phyloP scores from a whole-genome alignment of 2,113 vertebrate species.

The Poecilia latipinna region DNA sequence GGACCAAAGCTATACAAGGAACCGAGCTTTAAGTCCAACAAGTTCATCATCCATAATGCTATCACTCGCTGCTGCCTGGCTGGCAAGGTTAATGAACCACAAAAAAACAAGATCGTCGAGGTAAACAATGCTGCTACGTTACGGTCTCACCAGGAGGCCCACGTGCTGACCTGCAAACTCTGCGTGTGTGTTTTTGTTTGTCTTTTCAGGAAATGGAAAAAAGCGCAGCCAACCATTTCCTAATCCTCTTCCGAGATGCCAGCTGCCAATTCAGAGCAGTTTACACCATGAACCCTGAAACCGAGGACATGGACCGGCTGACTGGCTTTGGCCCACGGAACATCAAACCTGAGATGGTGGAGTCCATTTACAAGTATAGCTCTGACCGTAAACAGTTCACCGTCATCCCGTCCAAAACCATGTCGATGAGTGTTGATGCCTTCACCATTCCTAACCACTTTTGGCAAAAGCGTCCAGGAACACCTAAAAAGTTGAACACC shows the following conservation, averaged over 20 bases:
- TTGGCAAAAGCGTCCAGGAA: slow-evolving; percentile 90
- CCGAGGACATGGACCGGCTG: slow-evolving; percentile 86
- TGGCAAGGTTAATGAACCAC: slow-evolving; percentile 91
- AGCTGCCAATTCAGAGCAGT: slow-evolving; percentile 93
- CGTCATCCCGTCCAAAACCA: slow-evolving; percentile 91
- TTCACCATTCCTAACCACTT: slow-evolving; percentile 91
- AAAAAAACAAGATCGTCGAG: slow-evolving; percentile 94
- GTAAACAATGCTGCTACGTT: slow-evolving; percentile 69
- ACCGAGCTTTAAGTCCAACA: slow-evolving; percentile 95
- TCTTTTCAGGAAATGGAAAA: slow-evolving; percentile 87
- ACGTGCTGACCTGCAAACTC: neutral
- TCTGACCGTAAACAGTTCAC: slow-evolving; percentile 94
- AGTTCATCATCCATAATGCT: slow-evolving; percentile 94
- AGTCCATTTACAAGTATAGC: slow-evolving; percentile 94
- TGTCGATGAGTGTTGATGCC: slow-evolving; percentile 94
- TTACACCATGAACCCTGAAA: slow-evolving; percentile 88
- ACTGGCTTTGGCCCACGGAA: slow-evolving; percentile 86
- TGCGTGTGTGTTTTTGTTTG: neutral
- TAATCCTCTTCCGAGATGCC: slow-evolving; percentile 91
- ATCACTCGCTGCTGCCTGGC: slow-evolving; percentile 93
- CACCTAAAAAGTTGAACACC: slow-evolving; percentile 88
- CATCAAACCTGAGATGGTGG: slow-evolving; percentile 84
- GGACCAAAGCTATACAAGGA: slow-evolving; percentile 94
- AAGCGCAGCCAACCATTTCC: slow-evolving; percentile 89
- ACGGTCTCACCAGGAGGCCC: slow-evolving; percentile 30